These are phyloP conservation scores for Calosoma granatense DNA, from an alignment of 1,140 invertebrate genomes.

Conservation along the genomic window DNA sequence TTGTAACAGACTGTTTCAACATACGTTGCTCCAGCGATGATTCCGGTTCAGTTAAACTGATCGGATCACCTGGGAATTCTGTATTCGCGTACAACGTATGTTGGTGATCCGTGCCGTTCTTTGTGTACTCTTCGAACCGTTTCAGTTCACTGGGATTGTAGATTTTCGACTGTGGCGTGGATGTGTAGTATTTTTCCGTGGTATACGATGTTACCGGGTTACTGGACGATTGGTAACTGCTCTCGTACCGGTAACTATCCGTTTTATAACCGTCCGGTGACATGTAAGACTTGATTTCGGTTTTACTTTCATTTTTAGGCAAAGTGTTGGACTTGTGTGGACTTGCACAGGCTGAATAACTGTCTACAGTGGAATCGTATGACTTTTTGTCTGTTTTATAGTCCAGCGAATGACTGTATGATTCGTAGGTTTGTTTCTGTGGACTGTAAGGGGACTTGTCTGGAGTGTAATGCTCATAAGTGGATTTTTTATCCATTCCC, in stretches of 20 bases:
- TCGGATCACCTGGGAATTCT: constrained; percentile 34
- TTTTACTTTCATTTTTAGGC: background rate
- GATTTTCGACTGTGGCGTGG: constrained; percentile 29
- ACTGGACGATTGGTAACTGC: constrained; percentile 24
- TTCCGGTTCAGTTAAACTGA: constrained; percentile 34
- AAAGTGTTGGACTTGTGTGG: background rate
- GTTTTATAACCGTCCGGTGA: constrained; percentile 30
- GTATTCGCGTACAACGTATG: constrained; percentile 31
- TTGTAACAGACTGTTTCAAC: constrained; percentile 40
- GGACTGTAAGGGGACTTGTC: too few relatives aligned
- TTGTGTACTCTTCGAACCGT: constrained; percentile 23
- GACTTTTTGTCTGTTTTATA: constrained; percentile 5
- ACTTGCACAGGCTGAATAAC: constrained; percentile 17
- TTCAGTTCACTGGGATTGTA: constrained; percentile 20
- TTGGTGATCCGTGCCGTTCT: constrained; percentile 22
- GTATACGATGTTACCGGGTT: constrained; percentile 25
- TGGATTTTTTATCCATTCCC: background rate
- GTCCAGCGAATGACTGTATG: background rate
- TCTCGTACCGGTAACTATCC: constrained; percentile 29
- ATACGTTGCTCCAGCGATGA: constrained; percentile 38
- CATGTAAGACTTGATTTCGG: constrained; percentile 24
- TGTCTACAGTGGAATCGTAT: constrained; percentile 15
- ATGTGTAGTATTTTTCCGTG: constrained; percentile 37
- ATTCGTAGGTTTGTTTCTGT: background rate
- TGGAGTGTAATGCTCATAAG: background rate